Base-by-base conservation (phyloP, 2,888 invertebrate genomes). In the Rhagophthalmus giganteus region DNA sequence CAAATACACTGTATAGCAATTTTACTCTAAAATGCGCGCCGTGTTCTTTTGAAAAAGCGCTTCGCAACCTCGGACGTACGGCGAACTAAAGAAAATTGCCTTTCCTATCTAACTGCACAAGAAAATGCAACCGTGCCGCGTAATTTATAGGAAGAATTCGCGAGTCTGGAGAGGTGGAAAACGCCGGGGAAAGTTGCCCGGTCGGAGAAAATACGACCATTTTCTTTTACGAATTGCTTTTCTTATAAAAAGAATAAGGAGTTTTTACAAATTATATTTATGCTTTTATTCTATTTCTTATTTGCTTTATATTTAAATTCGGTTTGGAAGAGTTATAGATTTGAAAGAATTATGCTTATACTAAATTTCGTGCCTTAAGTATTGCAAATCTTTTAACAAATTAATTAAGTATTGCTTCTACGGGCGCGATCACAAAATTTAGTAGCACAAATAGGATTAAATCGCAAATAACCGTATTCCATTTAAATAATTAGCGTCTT, bases 71-170 rank as follows among this genome's bases (percentile, higher is more conserved):
- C 13, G 24, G 26, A 53, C 42, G 47, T 48, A 30, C 26, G 13
- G 54, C 25, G 35, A 54, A 49, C 38, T 38, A 49, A 52, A 54
- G 47, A 46, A 40, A 41, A 53, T 55, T 55, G 25, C 42, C 39
- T 34, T 49, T 48, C 48, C 45, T 44, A 48, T 53, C 48, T 52
- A 56, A 55, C 56, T 59, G 57, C 50, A 66, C 63, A 65, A 66
- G 70, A 68, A 70, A 70, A 68, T 69, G 69, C 68, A 67, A 64
- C 63, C 62, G 61, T 64, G 64, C 61, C 57, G 55, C 57, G 59
- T 63, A 62, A 70, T 71, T 70, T 70, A 71, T 63, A 60, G 56
- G 58, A 58, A 55, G 65, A 69, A 67, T 67, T 66, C 64, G 67
- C 66, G 63, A 67, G 62, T 60, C 62, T 59, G 58, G 59, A 61